These are phyloP conservation scores for Cygnus olor DNA, from an alignment of 2,797 vertebrate genomes.

Conservation along the genomic window DNA sequence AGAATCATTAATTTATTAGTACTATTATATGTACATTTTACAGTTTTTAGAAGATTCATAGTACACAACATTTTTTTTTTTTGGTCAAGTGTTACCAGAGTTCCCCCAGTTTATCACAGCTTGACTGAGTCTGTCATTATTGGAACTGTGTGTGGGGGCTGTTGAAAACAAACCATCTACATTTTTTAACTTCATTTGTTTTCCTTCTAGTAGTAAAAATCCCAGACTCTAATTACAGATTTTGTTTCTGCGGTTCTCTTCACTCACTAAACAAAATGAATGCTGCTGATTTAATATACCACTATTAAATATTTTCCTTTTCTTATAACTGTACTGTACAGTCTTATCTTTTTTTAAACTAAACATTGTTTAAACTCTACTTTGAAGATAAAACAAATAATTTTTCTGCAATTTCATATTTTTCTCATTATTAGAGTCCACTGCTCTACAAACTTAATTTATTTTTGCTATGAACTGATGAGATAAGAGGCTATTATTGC, in stretches of 20 bases:
- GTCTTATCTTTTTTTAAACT: neutral
- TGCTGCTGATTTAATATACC: neutral
- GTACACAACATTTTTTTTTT: neutral
- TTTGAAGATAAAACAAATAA: neutral
- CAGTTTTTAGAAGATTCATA: neutral
- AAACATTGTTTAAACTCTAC: neutral
- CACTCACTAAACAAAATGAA: neutral
- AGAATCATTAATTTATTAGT: no score
- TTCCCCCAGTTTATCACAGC: neutral
- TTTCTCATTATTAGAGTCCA: neutral
- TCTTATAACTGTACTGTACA: neutral
- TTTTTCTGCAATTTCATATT: neutral
- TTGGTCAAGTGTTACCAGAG: neutral
- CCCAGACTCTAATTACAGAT: neutral
- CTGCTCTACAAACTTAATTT: neutral
- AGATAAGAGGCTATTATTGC: neutral
- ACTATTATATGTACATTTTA: neutral
- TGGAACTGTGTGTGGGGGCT: neutral
- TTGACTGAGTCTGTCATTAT: neutral
- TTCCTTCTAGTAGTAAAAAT: neutral
- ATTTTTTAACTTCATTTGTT: neutral
- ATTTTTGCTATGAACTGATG: neutral
- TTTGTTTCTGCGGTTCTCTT: neutral
- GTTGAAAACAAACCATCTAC: neutral
- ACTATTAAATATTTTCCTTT: neutral